Conservation (phyloP, 1,140 invertebrate species). For the Apis mellifera region DNA sequence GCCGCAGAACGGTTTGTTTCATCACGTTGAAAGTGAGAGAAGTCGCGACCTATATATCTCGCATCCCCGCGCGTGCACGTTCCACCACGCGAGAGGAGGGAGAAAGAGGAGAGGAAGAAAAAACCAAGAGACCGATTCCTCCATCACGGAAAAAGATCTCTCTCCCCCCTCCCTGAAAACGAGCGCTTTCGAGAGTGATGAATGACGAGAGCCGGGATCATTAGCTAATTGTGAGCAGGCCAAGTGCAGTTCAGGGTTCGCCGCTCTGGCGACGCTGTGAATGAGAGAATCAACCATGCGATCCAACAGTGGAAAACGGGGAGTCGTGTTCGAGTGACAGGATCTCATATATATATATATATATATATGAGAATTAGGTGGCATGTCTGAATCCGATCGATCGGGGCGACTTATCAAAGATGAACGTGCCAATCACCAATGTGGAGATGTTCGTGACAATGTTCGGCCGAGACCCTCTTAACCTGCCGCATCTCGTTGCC, state of each 20-base stretch:
- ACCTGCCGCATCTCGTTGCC: neutral
- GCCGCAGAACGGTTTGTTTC: too few relatives aligned
- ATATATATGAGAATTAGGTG: conserved; percentile 45
- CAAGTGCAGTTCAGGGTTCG: neutral
- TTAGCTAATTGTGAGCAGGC: conserved; percentile 29
- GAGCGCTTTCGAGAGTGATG: conserved; percentile 23
- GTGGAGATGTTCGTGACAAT: conserved; percentile 40
- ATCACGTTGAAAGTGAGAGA: too few relatives aligned
- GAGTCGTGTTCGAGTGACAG: conserved; percentile 53
- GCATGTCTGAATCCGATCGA: conserved; percentile 49
- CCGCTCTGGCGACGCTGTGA: neutral
- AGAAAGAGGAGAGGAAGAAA: neutral
- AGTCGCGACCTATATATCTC: too few relatives aligned
- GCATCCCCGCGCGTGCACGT: too few relatives aligned
- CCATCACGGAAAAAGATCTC: neutral
- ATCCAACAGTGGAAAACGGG: neutral
- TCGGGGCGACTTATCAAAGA: conserved; percentile 49
- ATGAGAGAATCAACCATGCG: neutral
- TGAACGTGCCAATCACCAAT: conserved; percentile 55
- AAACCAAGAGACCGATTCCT: neutral
- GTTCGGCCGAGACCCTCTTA: neutral
- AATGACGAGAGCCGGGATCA: conserved; percentile 24
- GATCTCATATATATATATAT: conserved; percentile 32
- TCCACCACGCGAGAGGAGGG: neutral
- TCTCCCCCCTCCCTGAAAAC: conserved; percentile 4